Evolutionary conservation across 2,888 invertebrate genomes (phyloP).

Genomic region (Strigamia crassipes): DNA sequence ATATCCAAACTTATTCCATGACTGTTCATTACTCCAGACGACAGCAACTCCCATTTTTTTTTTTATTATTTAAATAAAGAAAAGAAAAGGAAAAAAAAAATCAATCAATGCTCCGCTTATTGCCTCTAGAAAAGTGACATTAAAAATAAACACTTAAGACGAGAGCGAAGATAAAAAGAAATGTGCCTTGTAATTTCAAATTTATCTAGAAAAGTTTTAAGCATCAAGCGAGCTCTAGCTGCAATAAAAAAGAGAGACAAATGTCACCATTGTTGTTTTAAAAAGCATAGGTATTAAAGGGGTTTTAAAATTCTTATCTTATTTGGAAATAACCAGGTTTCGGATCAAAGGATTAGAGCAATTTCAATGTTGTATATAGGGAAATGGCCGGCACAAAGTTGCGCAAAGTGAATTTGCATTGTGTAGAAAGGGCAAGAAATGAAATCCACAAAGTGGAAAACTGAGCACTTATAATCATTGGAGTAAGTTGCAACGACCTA

Average conservation of each 20-base stretch:
- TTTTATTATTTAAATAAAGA: not conserved
- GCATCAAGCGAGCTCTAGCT: too few relatives aligned
- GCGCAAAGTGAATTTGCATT: not conserved
- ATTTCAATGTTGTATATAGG: not conserved
- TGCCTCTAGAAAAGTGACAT: not conserved
- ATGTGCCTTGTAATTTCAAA: not conserved
- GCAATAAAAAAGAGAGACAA: too few relatives aligned
- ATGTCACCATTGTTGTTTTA: too few relatives aligned
- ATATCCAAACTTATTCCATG: conserved; percentile 22
- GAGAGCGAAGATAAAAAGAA: not conserved
- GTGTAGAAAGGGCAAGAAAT: not conserved
- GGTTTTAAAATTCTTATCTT: not conserved
- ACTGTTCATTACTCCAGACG: conserved; percentile 22
- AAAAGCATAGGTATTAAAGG: too few relatives aligned
- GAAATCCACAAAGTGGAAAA: not conserved
- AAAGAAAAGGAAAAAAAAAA: not conserved
- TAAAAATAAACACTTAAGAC: not conserved
- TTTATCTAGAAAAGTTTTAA: not conserved
- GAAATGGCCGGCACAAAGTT: not conserved
- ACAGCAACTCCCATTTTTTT: not conserved
- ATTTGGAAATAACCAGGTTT: not conserved
- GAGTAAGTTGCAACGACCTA: not conserved
- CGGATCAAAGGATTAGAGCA: not conserved
- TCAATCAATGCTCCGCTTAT: not conserved
- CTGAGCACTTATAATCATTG: not conserved